A percentile compares a stretch with the other conserved stretches of the same genome.
Evolutionary conservation across 2,113 vertebrate genomes (phyloP).

Genomic region (Corydoras sp.): DNA sequence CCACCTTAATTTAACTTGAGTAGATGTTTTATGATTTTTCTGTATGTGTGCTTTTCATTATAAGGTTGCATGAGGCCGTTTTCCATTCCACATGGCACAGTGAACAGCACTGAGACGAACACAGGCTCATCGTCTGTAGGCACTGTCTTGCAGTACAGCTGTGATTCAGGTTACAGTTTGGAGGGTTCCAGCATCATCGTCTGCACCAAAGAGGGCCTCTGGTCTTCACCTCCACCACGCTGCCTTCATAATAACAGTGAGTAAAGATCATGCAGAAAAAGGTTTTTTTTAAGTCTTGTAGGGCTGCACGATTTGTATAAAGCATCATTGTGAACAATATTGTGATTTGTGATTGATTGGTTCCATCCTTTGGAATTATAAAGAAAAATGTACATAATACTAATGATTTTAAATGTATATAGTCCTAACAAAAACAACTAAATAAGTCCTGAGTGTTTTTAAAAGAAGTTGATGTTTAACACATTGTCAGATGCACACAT

Average conservation of each 20-base stretch:
- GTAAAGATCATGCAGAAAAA: background rate
- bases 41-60: background rate
- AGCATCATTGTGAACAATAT: too few species aligned
- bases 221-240: slow-evolving; percentile 59
- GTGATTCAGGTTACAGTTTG: slow-evolving; percentile 60
- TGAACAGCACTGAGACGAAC: slow-evolving; percentile 68
- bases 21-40: background rate
- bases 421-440: too few species aligned
- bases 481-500: too few species aligned
- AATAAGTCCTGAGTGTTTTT: too few species aligned
- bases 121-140: slow-evolving; percentile 60
- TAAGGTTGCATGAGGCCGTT: slow-evolving; percentile 61
- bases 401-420: too few species aligned
- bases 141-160: slow-evolving; percentile 63
- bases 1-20: too few species aligned
- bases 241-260: slow-evolving; percentile 61
- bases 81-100: slow-evolving; percentile 57
- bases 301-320: too few species aligned
- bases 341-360: too few species aligned
- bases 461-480: too few species aligned
- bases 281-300: too few species aligned
- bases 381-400: too few species aligned
- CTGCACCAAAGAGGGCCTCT: slow-evolving; percentile 59
- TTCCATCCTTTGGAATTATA: too few species aligned
- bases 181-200: slow-evolving; percentile 59